A percentile compares a stretch with the other conserved stretches of the same genome.
These are phyloP conservation scores for Apotomis capreana DNA, from an alignment of 2,888 invertebrate genomes.

Conservation along the genomic window DNA sequence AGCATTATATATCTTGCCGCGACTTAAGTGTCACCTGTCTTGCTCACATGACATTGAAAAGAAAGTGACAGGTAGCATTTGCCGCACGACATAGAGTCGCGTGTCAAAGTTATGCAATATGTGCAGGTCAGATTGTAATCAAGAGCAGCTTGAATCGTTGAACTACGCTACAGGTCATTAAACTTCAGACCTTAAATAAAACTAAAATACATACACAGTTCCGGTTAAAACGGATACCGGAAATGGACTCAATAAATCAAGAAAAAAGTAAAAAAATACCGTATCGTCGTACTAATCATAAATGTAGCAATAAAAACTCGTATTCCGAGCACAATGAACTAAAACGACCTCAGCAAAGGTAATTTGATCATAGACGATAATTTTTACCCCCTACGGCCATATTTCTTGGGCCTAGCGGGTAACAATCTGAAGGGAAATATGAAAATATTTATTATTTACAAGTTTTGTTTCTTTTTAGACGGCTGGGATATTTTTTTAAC, in stretches of 20 bases:
- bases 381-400: slow-evolving; percentile 1
- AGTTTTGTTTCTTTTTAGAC: not conserved
- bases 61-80: too few relatives aligned
- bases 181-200: not conserved
- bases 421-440: slow-evolving; percentile 2
- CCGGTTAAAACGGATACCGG: not conserved
- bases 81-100: too few relatives aligned
- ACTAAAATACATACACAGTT: not conserved
- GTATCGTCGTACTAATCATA: not conserved
- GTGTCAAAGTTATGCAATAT: too few relatives aligned
- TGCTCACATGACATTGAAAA: too few relatives aligned
- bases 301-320: slow-evolving; percentile 9
- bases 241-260: slow-evolving; percentile 13
- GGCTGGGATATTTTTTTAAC: too few relatives aligned
- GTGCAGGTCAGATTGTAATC: too few relatives aligned
- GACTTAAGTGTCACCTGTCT: too few relatives aligned
- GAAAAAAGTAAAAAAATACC: slow-evolving; percentile 3
- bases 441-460: not conserved
- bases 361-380: slow-evolving; percentile 7
- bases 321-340: slow-evolving; percentile 12
- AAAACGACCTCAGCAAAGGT: not conserved
- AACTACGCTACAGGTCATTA: not conserved
- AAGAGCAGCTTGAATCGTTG: too few relatives aligned
- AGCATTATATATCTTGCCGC: too few relatives aligned
- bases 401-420: not conserved